Evolutionary conservation across 2,113 vertebrate genomes (phyloP).

Genomic region (Oceanodroma tethys): DNA sequence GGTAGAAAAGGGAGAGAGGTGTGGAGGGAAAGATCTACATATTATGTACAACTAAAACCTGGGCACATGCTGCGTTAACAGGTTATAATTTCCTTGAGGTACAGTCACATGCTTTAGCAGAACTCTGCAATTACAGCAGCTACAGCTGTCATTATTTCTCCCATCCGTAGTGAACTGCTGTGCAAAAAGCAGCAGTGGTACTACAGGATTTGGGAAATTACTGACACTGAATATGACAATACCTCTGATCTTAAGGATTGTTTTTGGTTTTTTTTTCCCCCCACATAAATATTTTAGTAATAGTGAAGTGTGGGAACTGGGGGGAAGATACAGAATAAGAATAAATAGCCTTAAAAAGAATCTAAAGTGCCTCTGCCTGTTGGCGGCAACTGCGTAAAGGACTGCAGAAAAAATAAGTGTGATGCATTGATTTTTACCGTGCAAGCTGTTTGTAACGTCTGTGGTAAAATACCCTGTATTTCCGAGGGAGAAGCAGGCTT

Average conservation of each 20-base stretch:
- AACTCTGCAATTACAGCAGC: slow-evolving; percentile 1
- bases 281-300: background rate
- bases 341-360: background rate
- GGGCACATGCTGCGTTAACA: background rate
- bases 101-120: background rate
- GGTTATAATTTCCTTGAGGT: background rate
- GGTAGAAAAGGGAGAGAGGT: background rate
- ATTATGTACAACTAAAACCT: background rate
- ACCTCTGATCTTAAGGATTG: background rate
- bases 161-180: background rate
- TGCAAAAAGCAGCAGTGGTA: background rate
- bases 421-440: background rate
- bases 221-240: background rate
- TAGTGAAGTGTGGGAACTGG: background rate
- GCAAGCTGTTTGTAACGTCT: background rate
- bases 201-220: background rate
- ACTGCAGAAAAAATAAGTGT: background rate
- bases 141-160: background rate
- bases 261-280: accelerated
- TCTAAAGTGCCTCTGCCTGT: background rate
- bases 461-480: background rate
- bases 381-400: background rate
- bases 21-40: background rate
- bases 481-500: background rate
- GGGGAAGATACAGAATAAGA: background rate